phyloP scores from a whole-genome alignment of 2,797 vertebrate species.

The Gorsachius magnificus region DNA sequence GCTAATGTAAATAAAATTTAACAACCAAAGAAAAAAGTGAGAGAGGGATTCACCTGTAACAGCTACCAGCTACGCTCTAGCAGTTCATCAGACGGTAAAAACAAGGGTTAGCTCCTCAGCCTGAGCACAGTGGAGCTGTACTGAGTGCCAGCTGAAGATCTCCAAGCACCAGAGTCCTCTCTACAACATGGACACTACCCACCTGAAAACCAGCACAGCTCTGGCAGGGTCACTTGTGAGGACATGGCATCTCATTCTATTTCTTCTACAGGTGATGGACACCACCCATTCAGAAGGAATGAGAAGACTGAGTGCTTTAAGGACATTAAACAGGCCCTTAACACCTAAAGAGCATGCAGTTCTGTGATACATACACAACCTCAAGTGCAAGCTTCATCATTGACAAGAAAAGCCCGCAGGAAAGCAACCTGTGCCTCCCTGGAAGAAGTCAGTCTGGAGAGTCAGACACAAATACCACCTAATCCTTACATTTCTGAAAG shows the following conservation, averaged over 20 bases:
- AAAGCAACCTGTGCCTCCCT: neutral
- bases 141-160: neutral
- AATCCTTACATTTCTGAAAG: neutral
- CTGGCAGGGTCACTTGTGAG: neutral
- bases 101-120: neutral
- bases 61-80: neutral
- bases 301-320: neutral
- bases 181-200: neutral
- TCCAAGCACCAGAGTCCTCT: neutral
- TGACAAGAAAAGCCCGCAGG: neutral
- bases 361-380: neutral
- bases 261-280: neutral
- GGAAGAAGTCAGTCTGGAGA: neutral
- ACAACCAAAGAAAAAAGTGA: neutral
- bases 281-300: neutral
- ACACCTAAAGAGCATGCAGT: neutral
- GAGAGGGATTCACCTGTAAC: neutral
- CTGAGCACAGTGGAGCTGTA: neutral
- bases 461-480: neutral
- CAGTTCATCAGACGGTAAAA: neutral
- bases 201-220: neutral
- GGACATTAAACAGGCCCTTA: neutral
- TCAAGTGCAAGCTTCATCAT: neutral
- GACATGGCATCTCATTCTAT: neutral
- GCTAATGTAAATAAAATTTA: neutral